Evolutionary conservation across 2,113 vertebrate genomes (phyloP).

Genomic region (Sinocyclocheilus maitianheensis): DNA sequence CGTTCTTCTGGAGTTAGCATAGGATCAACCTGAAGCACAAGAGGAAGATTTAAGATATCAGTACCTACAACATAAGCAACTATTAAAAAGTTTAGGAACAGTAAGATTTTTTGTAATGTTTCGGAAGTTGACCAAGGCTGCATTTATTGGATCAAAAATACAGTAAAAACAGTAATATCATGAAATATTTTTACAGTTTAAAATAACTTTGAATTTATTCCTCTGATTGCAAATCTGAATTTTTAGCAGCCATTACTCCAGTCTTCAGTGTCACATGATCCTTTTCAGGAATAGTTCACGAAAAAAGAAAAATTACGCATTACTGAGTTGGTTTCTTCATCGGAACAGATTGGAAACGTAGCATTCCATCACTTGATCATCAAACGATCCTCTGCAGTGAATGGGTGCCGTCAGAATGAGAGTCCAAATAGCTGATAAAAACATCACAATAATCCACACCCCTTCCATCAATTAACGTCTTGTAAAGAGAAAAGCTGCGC

Average conservation of each 20-base stretch:
- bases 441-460: too few relatives aligned
- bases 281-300: neutral
- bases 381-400: too few relatives aligned
- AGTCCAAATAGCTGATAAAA: too few relatives aligned
- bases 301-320: too few relatives aligned
- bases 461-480: too few relatives aligned
- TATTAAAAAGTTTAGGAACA: too few relatives aligned
- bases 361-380: too few relatives aligned
- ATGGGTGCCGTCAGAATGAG: too few relatives aligned
- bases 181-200: neutral
- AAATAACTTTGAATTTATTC: neutral
- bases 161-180: neutral
- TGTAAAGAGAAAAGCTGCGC: too few relatives aligned
- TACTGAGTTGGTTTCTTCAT: too few relatives aligned
- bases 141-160: neutral
- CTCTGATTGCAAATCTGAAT: neutral
- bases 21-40: conserved; percentile 85
- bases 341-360: too few relatives aligned
- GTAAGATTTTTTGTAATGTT: neutral
- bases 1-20: conserved; percentile 96
- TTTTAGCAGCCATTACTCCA: neutral
- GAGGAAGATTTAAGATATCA: neutral
- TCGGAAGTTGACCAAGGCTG: neutral
- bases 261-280: neutral
- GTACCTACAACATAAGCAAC: neutral